Evolutionary conservation across 2,888 invertebrate species (phyloP).

Genomic region (Drosophila glabriapex): DNA sequence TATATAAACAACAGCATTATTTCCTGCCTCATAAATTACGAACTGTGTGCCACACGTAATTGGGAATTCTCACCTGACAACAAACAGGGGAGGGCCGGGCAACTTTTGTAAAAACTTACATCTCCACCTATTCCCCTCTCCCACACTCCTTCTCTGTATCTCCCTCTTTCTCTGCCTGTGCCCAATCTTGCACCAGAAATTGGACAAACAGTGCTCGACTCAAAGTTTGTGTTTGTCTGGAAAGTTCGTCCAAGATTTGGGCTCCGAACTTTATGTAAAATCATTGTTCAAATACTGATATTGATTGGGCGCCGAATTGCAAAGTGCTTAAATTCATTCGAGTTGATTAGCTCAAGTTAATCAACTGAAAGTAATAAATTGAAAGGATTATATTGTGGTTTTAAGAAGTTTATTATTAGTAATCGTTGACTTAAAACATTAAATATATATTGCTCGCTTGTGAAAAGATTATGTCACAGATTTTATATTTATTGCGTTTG

Average conservation of each 20-base stretch:
- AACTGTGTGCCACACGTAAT: constrained; percentile 34
- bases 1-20: not conserved
- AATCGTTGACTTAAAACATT: not conserved
- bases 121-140: not conserved
- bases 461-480: not conserved
- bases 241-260: constrained; percentile 39
- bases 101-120: not conserved
- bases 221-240: constrained; percentile 29
- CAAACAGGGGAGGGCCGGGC: not conserved
- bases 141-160: not conserved
- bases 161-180: not conserved
- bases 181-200: constrained; percentile 11
- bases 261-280: constrained; percentile 9
- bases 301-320: constrained; percentile 21
- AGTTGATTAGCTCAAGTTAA: constrained; percentile 22
- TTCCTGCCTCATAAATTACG: constrained; percentile 42
- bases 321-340: not conserved
- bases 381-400: not conserved
- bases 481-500: not conserved
- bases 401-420: not conserved
- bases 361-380: constrained; percentile 14
- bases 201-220: constrained; percentile 33
- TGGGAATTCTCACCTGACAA: constrained; percentile 37
- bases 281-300: constrained; percentile 39
- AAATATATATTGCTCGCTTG: not conserved